phyloP scores from a whole-genome alignment of 2,888 invertebrate species.

The Lissonota sp. region DNA sequence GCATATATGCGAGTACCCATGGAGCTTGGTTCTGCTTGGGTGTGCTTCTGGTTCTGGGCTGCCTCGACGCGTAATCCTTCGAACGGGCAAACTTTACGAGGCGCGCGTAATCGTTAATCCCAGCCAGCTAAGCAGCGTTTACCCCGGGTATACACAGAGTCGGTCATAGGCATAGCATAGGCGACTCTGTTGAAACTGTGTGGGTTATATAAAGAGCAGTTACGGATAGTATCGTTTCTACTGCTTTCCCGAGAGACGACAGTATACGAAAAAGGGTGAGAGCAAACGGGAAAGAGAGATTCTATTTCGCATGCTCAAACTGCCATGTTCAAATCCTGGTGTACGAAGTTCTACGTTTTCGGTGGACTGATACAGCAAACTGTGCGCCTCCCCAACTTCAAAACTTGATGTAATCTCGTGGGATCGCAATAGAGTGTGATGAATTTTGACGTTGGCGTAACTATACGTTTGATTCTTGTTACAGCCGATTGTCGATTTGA shows the following conservation, averaged over 20 bases:
- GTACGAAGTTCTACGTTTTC: not conserved
- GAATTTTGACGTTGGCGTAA: not conserved
- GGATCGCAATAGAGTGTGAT: not conserved
- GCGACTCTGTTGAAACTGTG: slow-evolving; percentile 12
- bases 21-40: slow-evolving; percentile 8
- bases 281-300: slow-evolving; percentile 2
- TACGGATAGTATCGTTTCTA: slow-evolving; percentile 25
- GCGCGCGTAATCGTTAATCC: slow-evolving; percentile 73
- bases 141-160: slow-evolving; percentile 48
- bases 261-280: not conserved
- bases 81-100: slow-evolving; percentile 72
- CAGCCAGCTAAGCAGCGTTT: slow-evolving; percentile 64
- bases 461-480: not conserved
- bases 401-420: not conserved
- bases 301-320: slow-evolving; percentile 19
- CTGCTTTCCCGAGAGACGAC: slow-evolving; percentile 31
- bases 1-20: not conserved
- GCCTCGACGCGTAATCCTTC: slow-evolving; percentile 66
- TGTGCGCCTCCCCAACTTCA: not conserved
- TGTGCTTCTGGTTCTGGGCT: slow-evolving; percentile 25
- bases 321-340: not conserved
- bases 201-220: slow-evolving; percentile 29
- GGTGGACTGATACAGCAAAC: not conserved
- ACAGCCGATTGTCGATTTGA: not conserved
- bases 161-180: slow-evolving; percentile 2